These are phyloP conservation scores for Sceloporus undulatus DNA, from an alignment of 2,113 vertebrate species.

Conservation along the genomic window DNA sequence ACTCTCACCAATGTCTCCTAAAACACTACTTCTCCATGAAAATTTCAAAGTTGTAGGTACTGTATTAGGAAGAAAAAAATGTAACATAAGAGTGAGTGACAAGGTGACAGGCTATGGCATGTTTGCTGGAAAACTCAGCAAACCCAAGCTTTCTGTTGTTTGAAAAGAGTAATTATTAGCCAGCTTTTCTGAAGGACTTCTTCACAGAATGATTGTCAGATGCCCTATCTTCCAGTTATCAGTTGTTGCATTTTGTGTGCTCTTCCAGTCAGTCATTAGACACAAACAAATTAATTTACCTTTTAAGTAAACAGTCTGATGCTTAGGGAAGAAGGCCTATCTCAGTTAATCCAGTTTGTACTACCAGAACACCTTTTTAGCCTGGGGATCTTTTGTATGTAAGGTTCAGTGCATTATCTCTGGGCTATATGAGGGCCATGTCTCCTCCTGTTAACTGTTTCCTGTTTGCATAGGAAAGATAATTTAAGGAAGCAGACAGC, in stretches of 20 bases:
- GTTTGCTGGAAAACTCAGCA: conserved; percentile 73
- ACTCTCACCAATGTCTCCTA: conserved; percentile 46
- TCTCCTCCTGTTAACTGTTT: conserved; percentile 8
- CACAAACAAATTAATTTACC: conserved; percentile 39
- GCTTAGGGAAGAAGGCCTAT: conserved; percentile 1
- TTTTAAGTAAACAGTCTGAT: conserved; percentile 38
- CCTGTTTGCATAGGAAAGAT: neutral
- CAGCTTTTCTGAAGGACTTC: conserved; percentile 28
- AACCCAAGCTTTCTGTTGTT: conserved; percentile 69
- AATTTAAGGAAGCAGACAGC: neutral
- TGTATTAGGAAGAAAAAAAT: conserved; percentile 20
- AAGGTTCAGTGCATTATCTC: conserved; percentile 4
- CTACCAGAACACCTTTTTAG: conserved; percentile 5
- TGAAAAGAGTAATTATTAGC: conserved; percentile 59
- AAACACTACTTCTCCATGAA: conserved; percentile 32
- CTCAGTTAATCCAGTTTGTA: conserved; percentile 18
- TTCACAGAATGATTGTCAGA: conserved; percentile 37
- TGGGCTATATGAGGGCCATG: neutral
- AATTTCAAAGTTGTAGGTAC: conserved; percentile 45
- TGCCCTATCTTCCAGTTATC: conserved; percentile 53
- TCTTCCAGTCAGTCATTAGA: conserved; percentile 36
- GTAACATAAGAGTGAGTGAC: conserved; percentile 49
- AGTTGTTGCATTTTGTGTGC: conserved; percentile 19
- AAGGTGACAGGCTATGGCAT: conserved; percentile 71
- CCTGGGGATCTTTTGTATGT: neutral